Evolutionary conservation across 2,888 invertebrate species (phyloP).

Genomic region (Drosophila anomalata): DNA sequence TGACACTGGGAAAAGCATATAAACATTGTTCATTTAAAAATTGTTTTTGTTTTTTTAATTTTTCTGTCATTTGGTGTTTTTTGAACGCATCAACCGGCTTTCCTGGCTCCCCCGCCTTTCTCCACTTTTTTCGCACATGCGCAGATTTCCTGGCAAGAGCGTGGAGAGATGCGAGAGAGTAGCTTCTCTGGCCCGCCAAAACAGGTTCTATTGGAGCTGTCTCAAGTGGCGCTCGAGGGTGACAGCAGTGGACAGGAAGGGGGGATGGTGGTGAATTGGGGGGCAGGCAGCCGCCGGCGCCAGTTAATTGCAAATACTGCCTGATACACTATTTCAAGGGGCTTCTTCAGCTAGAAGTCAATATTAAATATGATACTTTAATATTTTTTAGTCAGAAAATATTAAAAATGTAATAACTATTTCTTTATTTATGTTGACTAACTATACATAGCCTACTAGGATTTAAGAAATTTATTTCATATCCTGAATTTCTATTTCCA

Average conservation of each 20-base stretch:
- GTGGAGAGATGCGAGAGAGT: slow-evolving; percentile 23
- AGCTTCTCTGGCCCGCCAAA: slow-evolving; percentile 68
- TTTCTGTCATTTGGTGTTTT: not conserved
- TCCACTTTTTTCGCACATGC: slow-evolving; percentile 52
- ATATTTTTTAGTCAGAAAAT: not conserved
- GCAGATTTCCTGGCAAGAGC: slow-evolving; percentile 44
- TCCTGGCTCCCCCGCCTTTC: slow-evolving; percentile 7
- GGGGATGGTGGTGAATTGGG: slow-evolving; percentile 5
- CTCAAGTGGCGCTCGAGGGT: slow-evolving; percentile 43
- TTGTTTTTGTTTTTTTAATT: not conserved
- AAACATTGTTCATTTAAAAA: not conserved
- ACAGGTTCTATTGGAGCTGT: slow-evolving; percentile 64
- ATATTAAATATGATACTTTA: not conserved
- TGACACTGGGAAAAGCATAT: not conserved
- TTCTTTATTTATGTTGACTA: not conserved
- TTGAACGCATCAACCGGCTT: not conserved
- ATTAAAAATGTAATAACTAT: too few relatives aligned
- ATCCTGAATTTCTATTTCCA: too few relatives aligned
- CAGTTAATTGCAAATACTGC: slow-evolving; percentile 77
- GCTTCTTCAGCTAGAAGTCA: not conserved
- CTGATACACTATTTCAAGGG: slow-evolving; percentile 47
- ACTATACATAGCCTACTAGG: not conserved
- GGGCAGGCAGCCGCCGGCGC: slow-evolving; percentile 55
- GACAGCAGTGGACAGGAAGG: not conserved
- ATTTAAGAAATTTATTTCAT: not conserved